A percentile compares a stretch with the other conserved stretches of the same genome.
phyloP scores from a whole-genome alignment of 2,113 vertebrate species.

The Carollia perspicillata region DNA sequence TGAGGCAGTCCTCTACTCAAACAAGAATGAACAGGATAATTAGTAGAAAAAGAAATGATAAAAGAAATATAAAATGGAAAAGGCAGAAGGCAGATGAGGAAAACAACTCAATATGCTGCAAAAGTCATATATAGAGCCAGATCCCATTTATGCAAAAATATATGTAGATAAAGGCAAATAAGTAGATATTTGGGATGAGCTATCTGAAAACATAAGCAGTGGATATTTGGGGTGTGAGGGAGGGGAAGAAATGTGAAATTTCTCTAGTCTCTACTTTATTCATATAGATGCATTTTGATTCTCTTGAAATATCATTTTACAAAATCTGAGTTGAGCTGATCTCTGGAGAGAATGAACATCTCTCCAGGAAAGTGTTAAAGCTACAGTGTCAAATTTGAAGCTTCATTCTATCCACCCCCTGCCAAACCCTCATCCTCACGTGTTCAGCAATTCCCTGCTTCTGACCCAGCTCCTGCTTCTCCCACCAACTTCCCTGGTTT shows the following conservation, averaged over 20 bases:
- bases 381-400: not conserved
- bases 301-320: not conserved
- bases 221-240: not conserved
- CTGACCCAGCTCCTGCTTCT: not conserved
- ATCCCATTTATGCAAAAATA: not conserved
- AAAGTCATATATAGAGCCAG: not conserved
- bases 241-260: not conserved
- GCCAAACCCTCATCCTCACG: not conserved
- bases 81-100: not conserved
- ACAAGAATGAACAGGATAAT: not conserved
- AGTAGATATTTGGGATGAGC: not conserved
- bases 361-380: not conserved
- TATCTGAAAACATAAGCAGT: not conserved
- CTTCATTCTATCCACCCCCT: rapidly evolving
- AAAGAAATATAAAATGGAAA: not conserved
- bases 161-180: not conserved
- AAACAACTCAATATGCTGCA: not conserved
- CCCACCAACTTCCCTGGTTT: not conserved
- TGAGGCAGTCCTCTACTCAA: not conserved
- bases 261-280: not conserved
- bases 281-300: not conserved
- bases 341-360: not conserved
- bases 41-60: not conserved
- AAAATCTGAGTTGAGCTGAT: not conserved
- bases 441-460: not conserved